These are phyloP conservation scores for Cygnus atratus DNA, from an alignment of 2,113 vertebrate genomes.

Conservation along the genomic window DNA sequence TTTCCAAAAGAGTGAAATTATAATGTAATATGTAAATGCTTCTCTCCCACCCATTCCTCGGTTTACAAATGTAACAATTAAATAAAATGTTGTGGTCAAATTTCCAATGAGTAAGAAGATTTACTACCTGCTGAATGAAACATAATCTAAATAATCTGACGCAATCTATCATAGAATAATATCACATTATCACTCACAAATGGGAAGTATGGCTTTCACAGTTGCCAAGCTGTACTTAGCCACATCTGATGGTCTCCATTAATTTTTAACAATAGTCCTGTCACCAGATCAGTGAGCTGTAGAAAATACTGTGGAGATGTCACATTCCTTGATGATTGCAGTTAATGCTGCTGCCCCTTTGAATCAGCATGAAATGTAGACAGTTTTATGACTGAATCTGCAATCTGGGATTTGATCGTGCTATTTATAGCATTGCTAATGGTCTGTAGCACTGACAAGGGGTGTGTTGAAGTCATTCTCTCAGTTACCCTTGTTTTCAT, in stretches of 20 bases:
- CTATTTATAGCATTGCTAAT: constrained; percentile 55
- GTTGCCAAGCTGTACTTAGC: constrained; percentile 17
- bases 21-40: background rate
- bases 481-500: constrained; percentile 1
- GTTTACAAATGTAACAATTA: background rate
- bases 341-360: constrained; percentile 19
- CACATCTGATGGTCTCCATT: constrained; percentile 15
- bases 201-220: background rate
- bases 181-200: background rate
- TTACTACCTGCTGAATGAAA: background rate
- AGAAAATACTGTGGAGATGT: constrained; percentile 33
- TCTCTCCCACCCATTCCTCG: background rate
- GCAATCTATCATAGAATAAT: background rate
- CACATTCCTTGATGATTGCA: constrained; percentile 31
- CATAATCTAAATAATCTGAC: background rate
- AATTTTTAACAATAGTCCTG: constrained; percentile 46
- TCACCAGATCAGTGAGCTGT: constrained; percentile 33
- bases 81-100: background rate
- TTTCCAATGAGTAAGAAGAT: background rate
- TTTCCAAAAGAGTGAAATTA: background rate
- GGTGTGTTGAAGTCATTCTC: background rate
- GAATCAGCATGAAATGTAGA: constrained; percentile 49
- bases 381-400: constrained; percentile 48
- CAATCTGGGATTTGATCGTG: constrained; percentile 39
- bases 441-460: constrained; percentile 29